These are phyloP conservation scores for Heteronetta atricapilla DNA, from an alignment of 2,113 vertebrate genomes.

Conservation along the genomic window DNA sequence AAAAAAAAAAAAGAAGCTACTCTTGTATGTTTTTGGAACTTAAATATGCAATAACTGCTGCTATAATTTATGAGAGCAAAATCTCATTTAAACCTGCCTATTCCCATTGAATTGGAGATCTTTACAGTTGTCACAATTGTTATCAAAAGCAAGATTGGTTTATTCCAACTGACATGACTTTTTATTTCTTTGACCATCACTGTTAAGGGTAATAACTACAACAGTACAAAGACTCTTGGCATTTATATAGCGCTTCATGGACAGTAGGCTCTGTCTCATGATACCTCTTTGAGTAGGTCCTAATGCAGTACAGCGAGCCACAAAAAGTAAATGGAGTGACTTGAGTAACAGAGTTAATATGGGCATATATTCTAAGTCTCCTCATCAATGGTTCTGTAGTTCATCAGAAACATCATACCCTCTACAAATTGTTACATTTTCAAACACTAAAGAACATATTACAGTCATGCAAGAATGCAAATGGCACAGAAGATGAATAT, in stretches of 20 bases:
- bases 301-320: neutral
- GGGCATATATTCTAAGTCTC: neutral
- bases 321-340: neutral
- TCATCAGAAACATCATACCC: neutral
- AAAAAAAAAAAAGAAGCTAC: accelerated
- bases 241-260: neutral
- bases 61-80: neutral
- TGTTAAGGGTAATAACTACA: neutral
- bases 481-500: conserved; percentile 39
- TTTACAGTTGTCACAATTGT: neutral
- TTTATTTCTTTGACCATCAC: neutral
- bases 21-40: neutral
- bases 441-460: neutral
- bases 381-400: neutral
- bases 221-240: neutral
- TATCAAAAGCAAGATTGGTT: neutral
- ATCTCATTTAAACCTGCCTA: neutral
- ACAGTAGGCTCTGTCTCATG: neutral
- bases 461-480: conserved; percentile 28
- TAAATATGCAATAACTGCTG: neutral
- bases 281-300: neutral
- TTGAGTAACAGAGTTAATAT: neutral
- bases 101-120: neutral
- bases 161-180: neutral
- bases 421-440: neutral